Base-by-base conservation (phyloP, 2,888 invertebrate genomes). In the Caenorhabditis uteleia region DNA sequence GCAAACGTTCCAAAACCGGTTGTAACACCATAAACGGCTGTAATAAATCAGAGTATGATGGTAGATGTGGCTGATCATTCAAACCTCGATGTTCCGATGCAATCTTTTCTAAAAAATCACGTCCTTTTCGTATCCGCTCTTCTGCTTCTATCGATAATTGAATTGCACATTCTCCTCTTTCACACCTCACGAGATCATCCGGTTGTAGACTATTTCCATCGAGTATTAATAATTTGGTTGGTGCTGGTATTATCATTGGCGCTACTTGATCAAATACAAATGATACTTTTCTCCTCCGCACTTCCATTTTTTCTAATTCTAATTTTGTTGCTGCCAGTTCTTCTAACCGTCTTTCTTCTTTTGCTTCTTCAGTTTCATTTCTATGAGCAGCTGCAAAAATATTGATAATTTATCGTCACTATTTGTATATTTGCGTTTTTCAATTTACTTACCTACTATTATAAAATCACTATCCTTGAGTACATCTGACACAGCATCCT, bases 1-100 rank as follows among this genome's bases (percentile, higher is more conserved):
- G 89, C 88, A 82, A 89, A 89, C 54, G 88, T 88, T 43, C 89
- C 89, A 79, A 89, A 88, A n/a, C 89, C 89, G 2, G 89, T 89
- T 2, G 88, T 89, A 38, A 89, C 87, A 4, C 88, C 88, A 77
- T 88, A 88, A 65, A 85, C 88, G 58, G 87, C 88, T 88, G 74
- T 49, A 83, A 82, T n/a, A n/a, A n/a, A n/a, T n/a, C n/a, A n/a
- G n/a, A n/a, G n/a, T n/a, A n/a, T n/a, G n/a, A 18, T 4, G 3
- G 21, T 12, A 10, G 16, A 36, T 60, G n/a, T 44, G n/a, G 18
- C 31, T 33, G 29, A n/a, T n/a, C n/a, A n/a, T 7, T 8, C 73
- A 54, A 70, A 88, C 88, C 87, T 86, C 87, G 86, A 66, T 88
- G 87, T 73, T 88, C 88, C 33, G 84, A 83, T 4, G 89, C 83